Evolutionary conservation across 1,140 invertebrate species (phyloP).

Genomic region (Parasteatoda tepidariorum): DNA sequence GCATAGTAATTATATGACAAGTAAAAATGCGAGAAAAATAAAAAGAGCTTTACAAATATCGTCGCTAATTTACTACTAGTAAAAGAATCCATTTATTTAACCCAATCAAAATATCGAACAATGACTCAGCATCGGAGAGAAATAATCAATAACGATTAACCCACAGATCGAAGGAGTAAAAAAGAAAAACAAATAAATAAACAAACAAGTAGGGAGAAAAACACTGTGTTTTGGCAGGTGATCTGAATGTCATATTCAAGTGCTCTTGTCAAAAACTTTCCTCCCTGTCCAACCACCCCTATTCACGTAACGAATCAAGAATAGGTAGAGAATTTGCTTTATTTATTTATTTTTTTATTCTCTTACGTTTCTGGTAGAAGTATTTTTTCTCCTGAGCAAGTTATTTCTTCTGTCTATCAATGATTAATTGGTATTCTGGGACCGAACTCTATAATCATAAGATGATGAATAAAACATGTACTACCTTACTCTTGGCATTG

Average conservation of each 20-base stretch:
- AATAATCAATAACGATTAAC: constrained; percentile 16
- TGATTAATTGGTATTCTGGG: constrained; percentile 56
- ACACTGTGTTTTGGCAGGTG: constrained; percentile 29
- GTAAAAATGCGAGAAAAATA: too few relatives aligned
- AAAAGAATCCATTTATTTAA: constrained; percentile 8
- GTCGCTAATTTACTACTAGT: neutral
- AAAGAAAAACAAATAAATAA: neutral
- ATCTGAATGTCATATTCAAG: constrained; percentile 50
- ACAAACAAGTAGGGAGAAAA: neutral
- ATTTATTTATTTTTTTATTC: too few relatives aligned
- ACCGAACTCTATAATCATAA: constrained; percentile 57
- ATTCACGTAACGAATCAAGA: constrained; percentile 24
- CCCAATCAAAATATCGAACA: constrained; percentile 23
- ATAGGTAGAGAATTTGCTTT: constrained; percentile 49
- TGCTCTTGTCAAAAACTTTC: constrained; percentile 54
- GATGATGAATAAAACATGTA: constrained; percentile 58
- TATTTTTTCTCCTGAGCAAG: constrained; percentile 36
- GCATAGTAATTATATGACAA: too few relatives aligned
- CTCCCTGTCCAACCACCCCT: neutral
- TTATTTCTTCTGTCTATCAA: constrained; percentile 53
- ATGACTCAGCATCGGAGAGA: constrained; percentile 20
- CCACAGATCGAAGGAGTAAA: neutral
- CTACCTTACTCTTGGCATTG: constrained; percentile 57
- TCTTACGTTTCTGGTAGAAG: neutral
- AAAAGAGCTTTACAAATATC: neutral